These are phyloP conservation scores for Lymantria dispar DNA, from an alignment of 2,888 invertebrate species.

Conservation along the genomic window DNA sequence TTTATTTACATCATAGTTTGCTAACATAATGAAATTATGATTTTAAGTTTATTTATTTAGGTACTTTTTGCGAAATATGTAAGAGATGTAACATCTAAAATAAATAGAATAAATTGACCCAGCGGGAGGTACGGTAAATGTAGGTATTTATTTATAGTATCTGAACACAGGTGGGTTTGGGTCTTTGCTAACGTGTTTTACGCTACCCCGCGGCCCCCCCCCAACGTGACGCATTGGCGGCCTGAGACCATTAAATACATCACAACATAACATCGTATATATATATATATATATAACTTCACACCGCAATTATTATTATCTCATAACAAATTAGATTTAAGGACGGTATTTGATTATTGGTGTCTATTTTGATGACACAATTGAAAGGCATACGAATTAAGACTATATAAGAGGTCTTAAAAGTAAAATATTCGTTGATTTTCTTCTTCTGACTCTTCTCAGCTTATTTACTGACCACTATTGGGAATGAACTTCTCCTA, in stretches of 20 bases:
- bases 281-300: slow-evolving; percentile 26
- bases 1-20: too few species aligned
- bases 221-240: slow-evolving; percentile 51
- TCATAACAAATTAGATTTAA: too few species aligned
- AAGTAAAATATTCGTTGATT: too few species aligned
- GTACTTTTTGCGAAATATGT: slow-evolving; percentile 9
- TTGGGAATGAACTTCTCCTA: too few species aligned
- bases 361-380: too few species aligned
- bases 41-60: background rate
- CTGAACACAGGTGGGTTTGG: slow-evolving; percentile 57
- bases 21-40: background rate
- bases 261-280: too few species aligned
- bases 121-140: slow-evolving; percentile 42
- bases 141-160: slow-evolving; percentile 60
- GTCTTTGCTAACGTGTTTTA: slow-evolving; percentile 58
- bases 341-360: too few species aligned
- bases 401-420: too few species aligned
- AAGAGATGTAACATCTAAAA: slow-evolving; percentile 45
- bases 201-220: slow-evolving; percentile 53
- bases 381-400: too few species aligned
- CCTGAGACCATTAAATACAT: slow-evolving; percentile 42
- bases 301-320: slow-evolving; percentile 22
- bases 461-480: too few species aligned
- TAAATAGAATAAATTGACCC: slow-evolving; percentile 62
- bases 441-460: too few species aligned